Evolutionary conservation across 2,888 invertebrate genomes (phyloP).

Genomic region (Morinoia aosen): DNA sequence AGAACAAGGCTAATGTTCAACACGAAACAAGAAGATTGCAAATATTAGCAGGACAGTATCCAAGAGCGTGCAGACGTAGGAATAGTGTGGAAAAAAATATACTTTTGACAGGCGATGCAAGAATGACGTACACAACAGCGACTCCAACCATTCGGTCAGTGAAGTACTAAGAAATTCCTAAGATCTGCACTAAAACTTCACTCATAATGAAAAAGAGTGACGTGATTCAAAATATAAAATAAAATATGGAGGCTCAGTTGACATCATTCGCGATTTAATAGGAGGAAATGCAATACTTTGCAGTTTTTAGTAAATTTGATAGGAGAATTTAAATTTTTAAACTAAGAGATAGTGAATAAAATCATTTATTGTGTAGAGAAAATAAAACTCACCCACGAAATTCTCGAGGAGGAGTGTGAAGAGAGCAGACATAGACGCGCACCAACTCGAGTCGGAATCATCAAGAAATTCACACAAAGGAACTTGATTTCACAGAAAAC

Average conservation of each 20-base stretch:
- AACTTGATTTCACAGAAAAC: background rate
- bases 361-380: background rate
- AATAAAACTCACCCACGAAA: background rate
- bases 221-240: background rate
- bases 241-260: background rate
- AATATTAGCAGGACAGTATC: background rate
- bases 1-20: background rate
- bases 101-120: background rate
- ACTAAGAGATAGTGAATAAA: background rate
- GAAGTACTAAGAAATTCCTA: too few relatives aligned
- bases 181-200: background rate
- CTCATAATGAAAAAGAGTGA: background rate
- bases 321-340: background rate
- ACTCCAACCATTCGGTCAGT: background rate
- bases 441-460: background rate
- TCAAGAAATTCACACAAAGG: background rate
- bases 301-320: background rate
- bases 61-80: background rate
- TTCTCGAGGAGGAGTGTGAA: background rate
- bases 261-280: background rate
- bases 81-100: background rate
- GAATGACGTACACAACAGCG: background rate
- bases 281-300: background rate
- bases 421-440: background rate
- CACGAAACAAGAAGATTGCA: background rate